Percentiles rank a stretch among this genome's conserved stretches.
These are phyloP conservation scores for Antheraea yamamai DNA, from an alignment of 2,888 invertebrate genomes.

Conservation along the genomic window DNA sequence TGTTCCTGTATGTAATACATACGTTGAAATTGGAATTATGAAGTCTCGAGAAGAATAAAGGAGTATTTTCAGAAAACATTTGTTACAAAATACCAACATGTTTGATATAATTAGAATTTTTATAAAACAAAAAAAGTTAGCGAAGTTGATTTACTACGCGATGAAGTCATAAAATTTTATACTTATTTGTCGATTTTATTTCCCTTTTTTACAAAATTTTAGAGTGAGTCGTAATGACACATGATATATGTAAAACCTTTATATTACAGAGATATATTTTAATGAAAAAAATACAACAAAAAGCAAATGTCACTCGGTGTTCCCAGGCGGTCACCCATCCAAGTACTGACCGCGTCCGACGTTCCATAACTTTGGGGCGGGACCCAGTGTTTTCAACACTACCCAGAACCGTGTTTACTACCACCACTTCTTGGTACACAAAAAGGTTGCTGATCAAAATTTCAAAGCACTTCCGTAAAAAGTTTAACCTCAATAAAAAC, in stretches of 20 bases:
- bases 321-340: slow-evolving; percentile 76
- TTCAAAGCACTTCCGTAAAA: no score
- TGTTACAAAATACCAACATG: not conserved
- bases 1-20: not conserved
- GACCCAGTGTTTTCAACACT: no score
- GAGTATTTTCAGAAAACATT: not conserved
- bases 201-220: not conserved
- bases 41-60: not conserved
- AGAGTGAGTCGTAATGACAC: no score
- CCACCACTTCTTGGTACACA: no score
- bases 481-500: no score
- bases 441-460: no score
- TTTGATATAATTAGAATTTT: not conserved
- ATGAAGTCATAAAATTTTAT: not conserved
- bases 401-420: no score
- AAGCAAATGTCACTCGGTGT: slow-evolving; percentile 66
- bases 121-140: not conserved
- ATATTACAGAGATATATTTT: no score
- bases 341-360: slow-evolving; percentile 77
- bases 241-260: no score
- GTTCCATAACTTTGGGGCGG: slow-evolving; percentile 58
- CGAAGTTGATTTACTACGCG: not conserved
- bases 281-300: slow-evolving; percentile 35
- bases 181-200: not conserved
- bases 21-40: not conserved